Conservation (phyloP, 2,797 vertebrate species). For the Hippopotamyrus pictus region DNA sequence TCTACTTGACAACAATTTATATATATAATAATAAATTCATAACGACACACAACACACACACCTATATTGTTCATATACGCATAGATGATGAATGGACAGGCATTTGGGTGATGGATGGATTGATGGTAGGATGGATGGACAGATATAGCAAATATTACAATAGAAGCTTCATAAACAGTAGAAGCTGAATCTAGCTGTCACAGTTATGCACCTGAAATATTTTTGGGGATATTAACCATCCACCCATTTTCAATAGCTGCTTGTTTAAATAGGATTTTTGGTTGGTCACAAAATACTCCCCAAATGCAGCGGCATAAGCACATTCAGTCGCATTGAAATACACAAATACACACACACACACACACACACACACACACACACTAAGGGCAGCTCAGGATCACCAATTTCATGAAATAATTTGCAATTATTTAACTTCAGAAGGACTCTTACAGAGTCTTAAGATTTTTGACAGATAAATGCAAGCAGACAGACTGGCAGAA, state of each 20-base stretch:
- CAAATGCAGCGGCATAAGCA: neutral
- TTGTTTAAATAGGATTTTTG: neutral
- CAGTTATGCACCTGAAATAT: neutral
- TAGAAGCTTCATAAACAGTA: neutral
- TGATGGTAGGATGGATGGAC: neutral
- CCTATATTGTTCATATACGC: neutral
- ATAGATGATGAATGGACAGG: neutral
- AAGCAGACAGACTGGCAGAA: neutral
- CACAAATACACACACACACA: neutral
- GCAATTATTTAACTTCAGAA: neutral
- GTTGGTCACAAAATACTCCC: neutral
- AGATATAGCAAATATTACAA: neutral
- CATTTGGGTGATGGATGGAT: neutral
- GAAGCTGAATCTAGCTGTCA: neutral
- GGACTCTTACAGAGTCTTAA: neutral
- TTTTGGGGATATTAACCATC: neutral
- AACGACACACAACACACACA: conserved; percentile 3
- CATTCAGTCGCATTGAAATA: neutral
- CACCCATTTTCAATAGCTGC: neutral
- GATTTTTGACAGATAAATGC: neutral
- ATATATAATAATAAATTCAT: neutral
- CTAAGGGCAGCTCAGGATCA: neutral
- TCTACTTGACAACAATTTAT: neutral
- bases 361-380: neutral
- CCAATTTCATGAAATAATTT: neutral